phyloP scores from a whole-genome alignment of 1,140 invertebrate genomes.

The Cydia amplana region DNA sequence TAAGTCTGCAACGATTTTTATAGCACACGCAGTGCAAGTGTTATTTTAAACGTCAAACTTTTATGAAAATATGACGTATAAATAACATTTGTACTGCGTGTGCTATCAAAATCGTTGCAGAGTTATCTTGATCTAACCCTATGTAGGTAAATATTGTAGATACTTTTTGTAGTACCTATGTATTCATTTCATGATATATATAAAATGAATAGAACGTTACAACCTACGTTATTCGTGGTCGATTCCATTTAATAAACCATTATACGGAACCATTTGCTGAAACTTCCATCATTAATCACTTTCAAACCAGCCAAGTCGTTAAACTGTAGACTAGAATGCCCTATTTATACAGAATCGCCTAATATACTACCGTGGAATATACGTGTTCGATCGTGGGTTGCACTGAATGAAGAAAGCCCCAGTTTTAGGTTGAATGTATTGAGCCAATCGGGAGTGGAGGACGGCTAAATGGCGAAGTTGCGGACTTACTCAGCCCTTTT shows the following conservation, averaged over 20 bases:
- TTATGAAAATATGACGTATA: no score
- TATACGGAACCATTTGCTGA: conserved; percentile 18
- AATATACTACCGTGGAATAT: neutral
- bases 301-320: conserved; percentile 19
- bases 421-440: conserved; percentile 24
- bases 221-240: neutral
- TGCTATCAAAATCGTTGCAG: no score
- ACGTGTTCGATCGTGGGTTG: conserved; percentile 8
- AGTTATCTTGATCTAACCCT: no score
- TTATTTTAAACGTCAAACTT: no score
- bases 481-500: conserved; percentile 29
- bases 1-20: no score
- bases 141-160: no score
- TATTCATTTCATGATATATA: no score
- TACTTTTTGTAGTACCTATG: no score
- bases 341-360: conserved; percentile 11
- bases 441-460: conserved; percentile 29
- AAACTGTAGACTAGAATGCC: conserved; percentile 21
- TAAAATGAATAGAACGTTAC: neutral
- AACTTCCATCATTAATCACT: conserved; percentile 23
- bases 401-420: conserved; percentile 14
- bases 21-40: no score
- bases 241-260: conserved; percentile 22
- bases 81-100: no score
- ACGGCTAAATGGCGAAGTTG: conserved; percentile 26